Evolutionary conservation across 2,888 invertebrate species (phyloP), one percentile per base, ranked within the genome.

Genomic region (Galerucella calmariensis): DNA sequence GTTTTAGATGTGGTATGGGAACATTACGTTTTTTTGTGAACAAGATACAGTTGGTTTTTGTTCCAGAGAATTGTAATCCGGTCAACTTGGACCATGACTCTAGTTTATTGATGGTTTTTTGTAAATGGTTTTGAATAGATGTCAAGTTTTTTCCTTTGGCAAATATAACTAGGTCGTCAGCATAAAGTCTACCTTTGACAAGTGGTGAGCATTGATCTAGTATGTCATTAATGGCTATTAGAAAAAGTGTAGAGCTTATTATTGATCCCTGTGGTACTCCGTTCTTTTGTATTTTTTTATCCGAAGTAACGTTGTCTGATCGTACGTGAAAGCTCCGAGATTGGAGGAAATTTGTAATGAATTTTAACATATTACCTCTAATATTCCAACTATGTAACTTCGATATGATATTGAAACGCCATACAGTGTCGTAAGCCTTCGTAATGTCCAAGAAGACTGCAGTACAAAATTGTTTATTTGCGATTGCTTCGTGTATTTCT

Each of bases 21-120:
- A 27, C 27, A 27, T 27, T 27, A 27, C 27, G 27, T 27, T 27
- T 27, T 27, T 27, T 27, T 27, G 27, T 27, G 27, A 27, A 27
- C 27, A 27, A 27, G 27, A 27, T 27, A 27, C 27, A 27, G 27
- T 27, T 27, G 27, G 27, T 27, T 27, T 27, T 27, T 27, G 27
- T 27, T 27, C 2, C 27, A 27, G 27, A 27, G 27, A 27, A 27
- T 27, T 27, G 27, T 27, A 27, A 27, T 27, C 35, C 35, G 35
- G 16, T 72, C 67, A 74, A 46, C 12, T 12, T 46, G 12, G 46
- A 46, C 46, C 46, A 46, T 46, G 3, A 46, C 12, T 46, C 46
- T 46, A 46, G 46, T 12, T 46, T 75, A 27, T 51, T 79, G 6
- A 79, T 77, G 41, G 79, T 76, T 58, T 56, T 75, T 76, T 76